These are phyloP conservation scores for Chrysotoxum bicinctum DNA, from an alignment of 2,888 invertebrate genomes.

Conservation along the genomic window DNA sequence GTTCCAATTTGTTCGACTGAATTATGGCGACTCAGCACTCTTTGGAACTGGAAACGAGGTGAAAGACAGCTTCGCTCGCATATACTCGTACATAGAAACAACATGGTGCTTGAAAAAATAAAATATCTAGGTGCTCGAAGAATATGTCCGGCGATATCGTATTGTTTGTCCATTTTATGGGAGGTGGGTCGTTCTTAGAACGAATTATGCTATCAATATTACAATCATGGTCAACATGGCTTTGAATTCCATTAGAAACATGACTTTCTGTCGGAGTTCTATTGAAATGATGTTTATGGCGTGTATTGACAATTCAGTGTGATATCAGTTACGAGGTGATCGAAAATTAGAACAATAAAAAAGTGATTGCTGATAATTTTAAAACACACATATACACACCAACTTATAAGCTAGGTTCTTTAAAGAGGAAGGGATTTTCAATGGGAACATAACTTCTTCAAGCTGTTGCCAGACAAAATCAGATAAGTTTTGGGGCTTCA, in stretches of 20 bases:
- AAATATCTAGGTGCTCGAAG: background rate
- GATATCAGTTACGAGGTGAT: conserved; percentile 1
- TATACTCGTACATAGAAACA: background rate
- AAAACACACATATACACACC: background rate
- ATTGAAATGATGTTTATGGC: conserved; percentile 3
- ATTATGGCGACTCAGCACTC: conserved; percentile 47
- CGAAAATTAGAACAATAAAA: background rate
- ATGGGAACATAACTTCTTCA: no score
- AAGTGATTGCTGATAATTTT: background rate
- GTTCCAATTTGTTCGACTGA: conserved; percentile 61
- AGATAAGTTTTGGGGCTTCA: no score
- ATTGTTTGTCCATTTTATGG: conserved; percentile 1
- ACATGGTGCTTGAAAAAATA: conserved; percentile 4
- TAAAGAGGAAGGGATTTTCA: no score
- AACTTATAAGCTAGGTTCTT: no score
- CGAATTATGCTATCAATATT: conserved; percentile 15
- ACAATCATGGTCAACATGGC: conserved; percentile 24
- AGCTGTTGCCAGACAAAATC: no score
- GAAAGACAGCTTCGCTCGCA: conserved; percentile 32
- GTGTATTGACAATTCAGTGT: background rate
- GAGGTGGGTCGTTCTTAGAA: conserved; percentile 19
- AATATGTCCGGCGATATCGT: background rate
- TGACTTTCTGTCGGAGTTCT: conserved; percentile 3
- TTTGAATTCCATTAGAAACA: conserved; percentile 16
- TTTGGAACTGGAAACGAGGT: conserved; percentile 22